Evolutionary conservation across 30 jellyfish, hydroid and myxozoan species (phyloP), one percentile per base, ranked within the genome.

Genomic region (Aurelia sp.): DNA sequence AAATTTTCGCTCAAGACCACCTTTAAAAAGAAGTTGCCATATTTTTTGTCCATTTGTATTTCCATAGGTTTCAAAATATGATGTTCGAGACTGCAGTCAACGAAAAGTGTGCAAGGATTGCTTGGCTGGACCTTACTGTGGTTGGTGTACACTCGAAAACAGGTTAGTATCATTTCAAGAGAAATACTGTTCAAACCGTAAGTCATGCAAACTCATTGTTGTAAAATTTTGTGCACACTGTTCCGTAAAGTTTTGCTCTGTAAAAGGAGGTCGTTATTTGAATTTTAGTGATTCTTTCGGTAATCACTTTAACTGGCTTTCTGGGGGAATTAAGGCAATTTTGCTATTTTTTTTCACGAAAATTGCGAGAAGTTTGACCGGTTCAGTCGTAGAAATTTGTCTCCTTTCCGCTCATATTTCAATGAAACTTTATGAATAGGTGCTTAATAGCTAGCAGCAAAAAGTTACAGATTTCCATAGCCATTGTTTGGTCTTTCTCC

Each of bases 71-170:
- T 81, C 78, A n/a, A 86, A 79, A 64, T 50, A 51, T 16, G 33
- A 62, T 47, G 72, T 91, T 50, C 37, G 66, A 50, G 86, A 79
- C 62, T 91, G 97, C 57, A 58, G 70, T 11, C 70, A 81, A 62
- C 91, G 97, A 12, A 19, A 15, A 16, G 44, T 89, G 1, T 91
- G 97, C 64, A 31, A 58, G 30, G 96, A 79, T 40, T 91, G 97
- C 67, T 86, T 91, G 18, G 84, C 88, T 19, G 97, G 97, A 17
- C 92, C 96, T 4, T 53, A 21, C 17, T 91, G 97, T 91, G 97
- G 97, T 35, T 91, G 97, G 97, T 91, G 97, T 63, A 65, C 90
- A 16, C 71, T 91, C 37, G 93, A 87, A 63, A 73, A 61, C 2
- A 78, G 62, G 96, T 84, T 71, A n/a, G 96, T 57, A 35, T 19